Conservation (phyloP, 2,797 vertebrate species). For the Lepidocolaptes lacrymiger region DNA sequence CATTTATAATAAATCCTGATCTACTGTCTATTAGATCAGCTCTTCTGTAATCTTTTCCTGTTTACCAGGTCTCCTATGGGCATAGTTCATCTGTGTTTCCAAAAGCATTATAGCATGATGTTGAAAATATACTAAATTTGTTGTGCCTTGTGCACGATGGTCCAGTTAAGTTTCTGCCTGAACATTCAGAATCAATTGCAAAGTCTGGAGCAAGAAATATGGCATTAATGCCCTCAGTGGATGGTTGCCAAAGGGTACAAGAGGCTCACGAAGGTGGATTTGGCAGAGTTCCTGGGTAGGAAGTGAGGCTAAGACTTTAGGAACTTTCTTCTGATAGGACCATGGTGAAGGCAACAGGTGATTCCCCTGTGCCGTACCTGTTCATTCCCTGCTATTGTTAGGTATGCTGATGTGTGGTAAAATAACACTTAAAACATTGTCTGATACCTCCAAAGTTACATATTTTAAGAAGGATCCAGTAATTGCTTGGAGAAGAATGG, state of each 20-base stretch:
- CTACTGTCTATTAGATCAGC: conserved; percentile 33
- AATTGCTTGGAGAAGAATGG: not conserved
- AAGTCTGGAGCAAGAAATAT: not conserved
- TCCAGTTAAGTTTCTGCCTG: not conserved
- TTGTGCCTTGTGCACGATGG: rapidly evolving
- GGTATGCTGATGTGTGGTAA: not conserved
- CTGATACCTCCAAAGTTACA: not conserved
- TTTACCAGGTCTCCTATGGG: not conserved
- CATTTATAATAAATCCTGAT: conserved; percentile 29
- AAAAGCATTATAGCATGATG: not conserved
- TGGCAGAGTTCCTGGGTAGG: not conserved
- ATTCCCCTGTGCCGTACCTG: not conserved
- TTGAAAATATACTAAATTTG: not conserved
- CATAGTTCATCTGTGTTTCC: not conserved
- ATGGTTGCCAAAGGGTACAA: not conserved
- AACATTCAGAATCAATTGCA: not conserved
- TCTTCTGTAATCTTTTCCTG: conserved; percentile 34
- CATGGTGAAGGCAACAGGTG: not conserved
- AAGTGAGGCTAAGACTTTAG: not conserved
- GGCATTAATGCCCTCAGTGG: not conserved
- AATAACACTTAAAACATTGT: not conserved
- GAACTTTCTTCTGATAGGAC: not conserved
- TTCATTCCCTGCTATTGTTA: not conserved
- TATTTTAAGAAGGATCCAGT: not conserved
- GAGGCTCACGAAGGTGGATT: not conserved